Base-by-base conservation (phyloP, 2,797 vertebrate species). In the Varecia variegata region DNA sequence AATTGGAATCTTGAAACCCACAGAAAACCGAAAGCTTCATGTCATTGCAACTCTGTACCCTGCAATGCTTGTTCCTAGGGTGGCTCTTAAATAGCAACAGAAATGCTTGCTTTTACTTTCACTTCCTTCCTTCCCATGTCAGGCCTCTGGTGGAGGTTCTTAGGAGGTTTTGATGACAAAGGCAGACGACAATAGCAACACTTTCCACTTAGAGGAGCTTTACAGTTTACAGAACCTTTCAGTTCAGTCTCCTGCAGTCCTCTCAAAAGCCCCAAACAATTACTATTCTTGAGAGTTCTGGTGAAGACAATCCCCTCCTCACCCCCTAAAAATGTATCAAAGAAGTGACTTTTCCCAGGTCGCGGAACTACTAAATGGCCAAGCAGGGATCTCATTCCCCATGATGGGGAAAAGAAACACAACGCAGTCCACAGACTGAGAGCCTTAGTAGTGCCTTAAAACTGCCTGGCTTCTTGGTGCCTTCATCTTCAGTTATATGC, bases 11-110 rank as follows among this genome's bases (percentile, higher is more conserved):
- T 68, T 93, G 86, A 88, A 80, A 47, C 68, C 77, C 95, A 56
- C 67, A 89, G 92, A 89, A 93, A 92, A 76, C 71, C 32, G 47
- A 84, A 94, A 96, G 70, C 52, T 76, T 88, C 92, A 14, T 82
- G 93, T 83, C 76, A 68, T 65, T 85, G 95, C 68, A 52, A 38
- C n/a, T 94, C 89, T 93, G 68, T 45, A 58, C 23, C 73, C 76
- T 87, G 62, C 68, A 70, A 93, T n/a, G 18, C 79, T 79, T 52
- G 45, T 71, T 87, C 65, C 56, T 40, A 47, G 70, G 52, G 30
- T 73, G 73, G 38, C 67, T 95, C 85, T 83, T 79, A 88, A 93
- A 90, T 27, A 92, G 87, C 40, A 91, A 58, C 88, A 76, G 20
- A 88, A 68, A 54, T 13, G 70, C 54, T 50, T 82, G 76, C 32